Evolutionary conservation across 2,888 invertebrate species (phyloP), one percentile per base, ranked within the genome.

Genomic region (Hemithea aestivaria): DNA sequence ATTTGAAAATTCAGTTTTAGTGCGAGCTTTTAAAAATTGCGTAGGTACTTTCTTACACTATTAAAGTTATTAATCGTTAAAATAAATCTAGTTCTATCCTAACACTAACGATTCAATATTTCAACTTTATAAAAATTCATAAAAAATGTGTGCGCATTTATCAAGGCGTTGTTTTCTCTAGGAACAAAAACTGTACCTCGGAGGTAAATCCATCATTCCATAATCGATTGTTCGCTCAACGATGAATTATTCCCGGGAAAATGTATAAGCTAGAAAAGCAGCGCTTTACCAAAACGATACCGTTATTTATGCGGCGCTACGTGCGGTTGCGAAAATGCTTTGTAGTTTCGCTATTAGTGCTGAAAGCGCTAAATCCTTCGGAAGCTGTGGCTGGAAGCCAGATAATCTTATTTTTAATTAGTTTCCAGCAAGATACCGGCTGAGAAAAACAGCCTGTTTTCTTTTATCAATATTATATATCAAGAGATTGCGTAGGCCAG

Each of bases 201-300:
- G 27, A 41, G 45, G 43, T 50, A 62, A 63, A 76, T 77, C 65
- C 70, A 72, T 76, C 76, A 73, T 63, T 47, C 51, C 20, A 43
- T 71, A 74, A 77, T 73, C 73, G 75, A 71, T 71, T 64, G 66
- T 53, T 59, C 69, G 52, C 42, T 58, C 56, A 55, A 46, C 57
- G 43, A 53, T 62, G 64, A 70, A 66, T 67, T 68, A 70, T 73
- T 59, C 56, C 33, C 53, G 45, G 51, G 53, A 64, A 53, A 52
- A 58, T 53, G 49, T 48, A 53, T 51, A 44, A 38, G 33, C 41
- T 42, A 36, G 33, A 31, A 16, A 32, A 44, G 41, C 27, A 22
- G 8, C 34, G 38, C 37, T 36, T 36, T 32, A 28, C 16, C 16
- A 12, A 31, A 8, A 10, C 25, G 21, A 31, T 41, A 33, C 28